phyloP scores from a whole-genome alignment of 2,113 vertebrate genomes.

The Psittacara wagleri region DNA sequence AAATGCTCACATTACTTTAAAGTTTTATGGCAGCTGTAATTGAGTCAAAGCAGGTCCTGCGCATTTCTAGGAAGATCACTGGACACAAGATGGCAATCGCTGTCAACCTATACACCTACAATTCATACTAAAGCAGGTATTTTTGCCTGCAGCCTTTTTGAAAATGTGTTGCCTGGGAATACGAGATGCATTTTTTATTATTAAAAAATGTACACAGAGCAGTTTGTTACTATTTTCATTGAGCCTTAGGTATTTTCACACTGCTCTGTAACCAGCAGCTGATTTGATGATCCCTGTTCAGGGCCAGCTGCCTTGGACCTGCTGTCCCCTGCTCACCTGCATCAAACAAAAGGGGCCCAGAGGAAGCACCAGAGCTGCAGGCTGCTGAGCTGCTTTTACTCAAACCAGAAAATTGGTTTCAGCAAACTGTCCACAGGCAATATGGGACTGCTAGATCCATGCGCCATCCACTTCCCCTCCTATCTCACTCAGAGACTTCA shows the following conservation, averaged over 20 bases:
- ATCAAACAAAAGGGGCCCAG: background rate
- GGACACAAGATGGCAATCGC: background rate
- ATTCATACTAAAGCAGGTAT: background rate
- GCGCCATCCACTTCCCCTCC: background rate
- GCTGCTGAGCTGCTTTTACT: background rate
- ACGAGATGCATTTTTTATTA: background rate
- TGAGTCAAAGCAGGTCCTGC: background rate
- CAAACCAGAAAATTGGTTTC: background rate
- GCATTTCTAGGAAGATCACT: background rate
- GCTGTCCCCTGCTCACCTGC: background rate
- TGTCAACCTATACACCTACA: background rate
- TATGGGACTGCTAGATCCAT: background rate
- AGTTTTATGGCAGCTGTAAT: conserved; percentile 13
- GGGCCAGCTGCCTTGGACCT: background rate
- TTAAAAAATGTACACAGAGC: background rate
- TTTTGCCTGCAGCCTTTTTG: background rate
- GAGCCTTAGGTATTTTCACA: background rate
- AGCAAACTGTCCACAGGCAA: background rate
- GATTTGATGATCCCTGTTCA: background rate
- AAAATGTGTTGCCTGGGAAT: background rate
- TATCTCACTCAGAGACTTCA: background rate
- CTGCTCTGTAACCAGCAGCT: background rate
- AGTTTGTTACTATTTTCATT: background rate
- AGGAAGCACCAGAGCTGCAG: background rate
- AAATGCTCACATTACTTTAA: background rate